These are phyloP conservation scores for Artemia sinica DNA, from an alignment of 2,888 invertebrate species.

Conservation along the genomic window DNA sequence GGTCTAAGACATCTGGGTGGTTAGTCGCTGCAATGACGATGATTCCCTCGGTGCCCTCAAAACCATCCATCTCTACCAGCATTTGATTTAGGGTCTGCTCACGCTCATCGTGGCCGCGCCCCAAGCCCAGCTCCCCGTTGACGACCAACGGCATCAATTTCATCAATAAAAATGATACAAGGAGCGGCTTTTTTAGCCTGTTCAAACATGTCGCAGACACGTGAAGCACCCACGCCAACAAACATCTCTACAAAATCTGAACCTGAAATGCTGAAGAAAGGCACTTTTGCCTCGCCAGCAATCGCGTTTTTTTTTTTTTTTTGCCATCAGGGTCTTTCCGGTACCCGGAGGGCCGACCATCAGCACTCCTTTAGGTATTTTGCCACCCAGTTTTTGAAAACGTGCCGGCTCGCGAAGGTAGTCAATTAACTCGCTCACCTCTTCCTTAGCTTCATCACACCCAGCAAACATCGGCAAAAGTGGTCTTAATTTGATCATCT, in stretches of 20 bases:
- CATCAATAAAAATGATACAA: no score
- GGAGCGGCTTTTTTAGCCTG: slow-evolving; percentile 25
- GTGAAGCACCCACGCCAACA: slow-evolving; percentile 27
- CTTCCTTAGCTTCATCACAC: slow-evolving; percentile 25
- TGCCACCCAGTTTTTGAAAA: slow-evolving; percentile 24
- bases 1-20: slow-evolving; percentile 26
- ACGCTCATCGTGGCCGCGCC: slow-evolving; percentile 25
- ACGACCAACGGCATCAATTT: slow-evolving; percentile 26
- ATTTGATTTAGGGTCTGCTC: slow-evolving; percentile 27
- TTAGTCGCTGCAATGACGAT: slow-evolving; percentile 27
- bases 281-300: slow-evolving; percentile 25
- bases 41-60: slow-evolving; percentile 24
- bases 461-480: slow-evolving; percentile 26
- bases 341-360: slow-evolving; percentile 24
- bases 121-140: slow-evolving; percentile 24
- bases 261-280: slow-evolving; percentile 27
- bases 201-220: slow-evolving; percentile 27
- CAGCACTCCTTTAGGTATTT: slow-evolving; percentile 24
- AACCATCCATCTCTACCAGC: slow-evolving; percentile 28
- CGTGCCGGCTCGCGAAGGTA: slow-evolving; percentile 24
- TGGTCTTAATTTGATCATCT: no score
- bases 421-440: slow-evolving; percentile 25
- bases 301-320: no score
- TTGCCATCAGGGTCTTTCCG: slow-evolving; percentile 24
- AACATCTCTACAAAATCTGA: slow-evolving; percentile 28